phyloP scores from a whole-genome alignment of 2,888 invertebrate genomes.

The Idaea dimidiata region DNA sequence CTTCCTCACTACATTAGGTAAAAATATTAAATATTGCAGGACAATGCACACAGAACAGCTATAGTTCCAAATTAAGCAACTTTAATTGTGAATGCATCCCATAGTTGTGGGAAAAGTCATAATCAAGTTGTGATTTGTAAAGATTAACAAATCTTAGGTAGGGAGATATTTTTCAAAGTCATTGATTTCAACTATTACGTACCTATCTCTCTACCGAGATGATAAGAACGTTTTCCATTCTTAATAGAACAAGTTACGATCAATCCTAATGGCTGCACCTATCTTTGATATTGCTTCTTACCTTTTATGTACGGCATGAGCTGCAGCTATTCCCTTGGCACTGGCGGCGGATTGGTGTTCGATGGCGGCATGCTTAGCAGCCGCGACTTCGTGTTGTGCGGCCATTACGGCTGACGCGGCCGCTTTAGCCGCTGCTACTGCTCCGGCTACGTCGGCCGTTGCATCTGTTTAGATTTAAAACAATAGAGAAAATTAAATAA shows the following conservation, averaged over 20 bases:
- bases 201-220: too few species aligned
- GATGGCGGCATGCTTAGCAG: slow-evolving; percentile 86
- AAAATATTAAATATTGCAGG: not conserved
- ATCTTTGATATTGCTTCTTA: slow-evolving; percentile 19
- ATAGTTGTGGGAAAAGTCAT: too few species aligned
- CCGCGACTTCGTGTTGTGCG: slow-evolving; percentile 87
- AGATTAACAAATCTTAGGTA: not conserved
- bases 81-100: too few species aligned
- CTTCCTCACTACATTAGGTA: slow-evolving; percentile 76
- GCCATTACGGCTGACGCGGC: slow-evolving; percentile 85
- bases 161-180: not conserved
- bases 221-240: too few species aligned
- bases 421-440: slow-evolving; percentile 87
- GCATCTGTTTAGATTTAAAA: slow-evolving; percentile 48
- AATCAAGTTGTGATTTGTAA: too few species aligned
- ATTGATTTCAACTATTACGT: too few species aligned
- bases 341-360: slow-evolving; percentile 87
- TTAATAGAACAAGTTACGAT: too few species aligned
- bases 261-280: too few species aligned
- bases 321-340: slow-evolving; percentile 87
- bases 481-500: slow-evolving; percentile 1
- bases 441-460: slow-evolving; percentile 85
- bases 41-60: too few species aligned
- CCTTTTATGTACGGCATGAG: slow-evolving; percentile 81
- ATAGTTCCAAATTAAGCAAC: too few species aligned